Conservation (phyloP, 2,888 invertebrate genomes). For the Ichneumon xanthorius region DNA sequence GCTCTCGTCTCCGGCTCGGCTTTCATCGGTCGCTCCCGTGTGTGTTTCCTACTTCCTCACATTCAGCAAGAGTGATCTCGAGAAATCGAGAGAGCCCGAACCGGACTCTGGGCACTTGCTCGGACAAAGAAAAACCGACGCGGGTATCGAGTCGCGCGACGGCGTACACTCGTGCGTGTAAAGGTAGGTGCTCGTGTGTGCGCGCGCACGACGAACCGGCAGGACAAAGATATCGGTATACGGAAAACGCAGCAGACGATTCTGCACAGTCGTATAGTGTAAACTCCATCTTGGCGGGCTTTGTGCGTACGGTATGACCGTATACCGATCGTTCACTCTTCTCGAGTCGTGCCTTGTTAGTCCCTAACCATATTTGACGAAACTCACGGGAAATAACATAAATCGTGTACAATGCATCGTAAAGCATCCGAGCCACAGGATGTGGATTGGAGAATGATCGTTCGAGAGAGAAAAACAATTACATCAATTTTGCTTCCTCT, state of each 20-base stretch:
- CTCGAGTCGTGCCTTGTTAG: slow-evolving; percentile 12
- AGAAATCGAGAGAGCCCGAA: slow-evolving; percentile 25
- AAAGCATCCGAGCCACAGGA: background rate
- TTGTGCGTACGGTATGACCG: slow-evolving; percentile 9
- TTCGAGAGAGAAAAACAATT: too few species aligned
- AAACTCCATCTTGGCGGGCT: background rate
- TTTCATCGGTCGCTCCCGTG: too few species aligned
- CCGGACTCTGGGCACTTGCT: slow-evolving; percentile 48
- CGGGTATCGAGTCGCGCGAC: slow-evolving; percentile 30
- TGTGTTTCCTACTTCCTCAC: slow-evolving; percentile 3
- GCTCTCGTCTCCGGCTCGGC: too few species aligned
- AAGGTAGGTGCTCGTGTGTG: background rate
- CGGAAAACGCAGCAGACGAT: slow-evolving; percentile 7
- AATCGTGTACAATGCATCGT: background rate
- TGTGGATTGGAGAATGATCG: background rate
- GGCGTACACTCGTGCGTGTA: background rate
- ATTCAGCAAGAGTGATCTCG: slow-evolving; percentile 26
- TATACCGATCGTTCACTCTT: slow-evolving; percentile 47
- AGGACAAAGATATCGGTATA: slow-evolving; percentile 55
- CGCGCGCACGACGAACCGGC: slow-evolving; percentile 23
- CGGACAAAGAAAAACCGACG: slow-evolving; percentile 60
- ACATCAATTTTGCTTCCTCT: too few species aligned
- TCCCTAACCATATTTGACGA: slow-evolving; percentile 52
- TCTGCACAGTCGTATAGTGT: too few species aligned
- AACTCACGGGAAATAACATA: slow-evolving; percentile 4